A percentile compares a stretch with the other conserved stretches of the same genome.
These are phyloP conservation scores for Periplaneta americana DNA, from an alignment of 1,140 invertebrate genomes.

Conservation along the genomic window DNA sequence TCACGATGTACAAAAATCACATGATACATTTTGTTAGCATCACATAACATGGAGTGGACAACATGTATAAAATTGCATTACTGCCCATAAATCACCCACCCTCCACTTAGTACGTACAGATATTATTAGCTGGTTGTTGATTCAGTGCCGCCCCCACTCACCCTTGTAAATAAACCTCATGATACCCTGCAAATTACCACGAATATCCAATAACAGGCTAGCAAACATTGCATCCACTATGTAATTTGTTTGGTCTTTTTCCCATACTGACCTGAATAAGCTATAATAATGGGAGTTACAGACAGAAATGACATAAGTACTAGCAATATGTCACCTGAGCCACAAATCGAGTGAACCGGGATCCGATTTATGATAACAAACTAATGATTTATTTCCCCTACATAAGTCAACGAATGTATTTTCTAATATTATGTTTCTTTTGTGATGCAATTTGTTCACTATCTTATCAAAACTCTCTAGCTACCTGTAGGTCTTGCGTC, in stretches of 20 bases:
- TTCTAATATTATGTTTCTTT: no score
- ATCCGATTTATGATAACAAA: no score
- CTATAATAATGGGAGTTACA: no score
- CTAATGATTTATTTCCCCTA: no score
- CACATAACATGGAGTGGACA: not conserved
- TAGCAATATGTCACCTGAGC: not conserved
- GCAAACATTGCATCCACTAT: not conserved
- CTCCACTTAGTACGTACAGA: not conserved
- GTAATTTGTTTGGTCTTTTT: not conserved
- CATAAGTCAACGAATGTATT: no score
- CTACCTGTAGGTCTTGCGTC: no score
- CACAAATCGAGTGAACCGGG: not conserved
- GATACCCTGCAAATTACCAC: not conserved
- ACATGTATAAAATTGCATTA: not conserved
- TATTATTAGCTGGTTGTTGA: not conserved
- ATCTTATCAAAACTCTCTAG: no score
- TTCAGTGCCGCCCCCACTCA: not conserved
- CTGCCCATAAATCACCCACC: not conserved
- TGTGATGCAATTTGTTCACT: no score
- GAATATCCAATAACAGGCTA: not conserved
- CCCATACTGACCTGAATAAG: not conserved
- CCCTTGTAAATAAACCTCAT: not conserved
- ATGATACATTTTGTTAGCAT: not conserved
- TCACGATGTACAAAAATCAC: not conserved
- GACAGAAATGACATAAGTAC: not conserved